These are phyloP conservation scores for Notothenia rossii DNA, from an alignment of 2,113 vertebrate species.

Conservation along the genomic window DNA sequence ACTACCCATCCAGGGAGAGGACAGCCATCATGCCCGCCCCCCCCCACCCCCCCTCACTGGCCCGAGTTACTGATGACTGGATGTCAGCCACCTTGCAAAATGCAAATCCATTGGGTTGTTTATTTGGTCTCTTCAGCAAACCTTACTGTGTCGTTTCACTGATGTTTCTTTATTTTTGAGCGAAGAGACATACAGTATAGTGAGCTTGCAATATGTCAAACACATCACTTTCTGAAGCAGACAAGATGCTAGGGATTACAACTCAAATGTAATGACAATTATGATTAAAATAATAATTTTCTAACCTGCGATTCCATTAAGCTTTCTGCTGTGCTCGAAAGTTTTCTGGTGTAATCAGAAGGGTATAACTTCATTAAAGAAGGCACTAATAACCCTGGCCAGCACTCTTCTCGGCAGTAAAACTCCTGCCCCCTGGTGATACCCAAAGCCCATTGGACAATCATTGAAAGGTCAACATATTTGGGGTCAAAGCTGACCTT, in stretches of 20 bases:
- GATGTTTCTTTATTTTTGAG: neutral
- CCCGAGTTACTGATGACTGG: slow-evolving; percentile 14
- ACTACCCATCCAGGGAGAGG: slow-evolving; percentile 27
- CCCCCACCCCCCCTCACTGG: neutral
- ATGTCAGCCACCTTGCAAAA: neutral
- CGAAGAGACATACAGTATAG: neutral
- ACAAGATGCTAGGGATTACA: neutral
- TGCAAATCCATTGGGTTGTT: neutral
- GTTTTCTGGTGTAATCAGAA: neutral
- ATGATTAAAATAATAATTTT: neutral
- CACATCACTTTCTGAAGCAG: neutral
- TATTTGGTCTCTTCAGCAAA: slow-evolving; percentile 4
- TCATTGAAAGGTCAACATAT: neutral
- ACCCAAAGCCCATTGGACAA: neutral
- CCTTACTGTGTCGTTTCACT: neutral
- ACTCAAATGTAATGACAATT: neutral
- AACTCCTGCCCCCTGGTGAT: neutral
- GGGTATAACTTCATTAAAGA: neutral
- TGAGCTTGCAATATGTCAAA: neutral
- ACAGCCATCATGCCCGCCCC: slow-evolving; percentile 3
- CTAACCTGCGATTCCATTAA: neutral
- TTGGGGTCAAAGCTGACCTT: slow-evolving; percentile 1
- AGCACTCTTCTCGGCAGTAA: neutral
- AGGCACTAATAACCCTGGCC: neutral
- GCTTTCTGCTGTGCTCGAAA: neutral